Base-by-base conservation (phyloP, 2,113 vertebrate species). In the Saccopteryx leptura region DNA sequence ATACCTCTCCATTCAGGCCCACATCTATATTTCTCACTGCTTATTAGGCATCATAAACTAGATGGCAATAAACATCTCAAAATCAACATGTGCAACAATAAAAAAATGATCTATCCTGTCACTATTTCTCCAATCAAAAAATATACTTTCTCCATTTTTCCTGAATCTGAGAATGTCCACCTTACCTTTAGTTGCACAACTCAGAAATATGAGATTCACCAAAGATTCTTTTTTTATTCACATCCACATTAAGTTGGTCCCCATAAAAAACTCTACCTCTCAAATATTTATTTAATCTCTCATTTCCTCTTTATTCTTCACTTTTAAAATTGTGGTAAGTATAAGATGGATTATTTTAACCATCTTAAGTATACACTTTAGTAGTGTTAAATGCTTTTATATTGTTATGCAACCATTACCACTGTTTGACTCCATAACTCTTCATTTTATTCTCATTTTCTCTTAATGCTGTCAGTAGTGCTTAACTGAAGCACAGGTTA, bases 1-100 rank as follows among this genome's bases (percentile, higher is more conserved):
- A 52, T 58, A 83, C 60, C 91, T 98, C 54, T 95, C 60, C 90
- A 82, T 69, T 94, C 54, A 39, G 96, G 88, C n/a, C 23, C 54
- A 66, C 63, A 33, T 83, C 81, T 86, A 19, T 95, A 96, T 75
- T 88, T 94, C 83, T 91, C 88, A 91, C 82, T 79, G 88, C 52
- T 66, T 95, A 63, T 66, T 93, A 78, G 95, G 91, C 50, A 91
- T 94, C 91, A 80, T 91, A 94, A 96, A 87, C 78, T 89, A 95
- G 86, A 66, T 23, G 54, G n/a, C 88, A 86, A 66, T 24, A 71
- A 74, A 60, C 65, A 75, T 19, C 85, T 93, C 63, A 66, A 91
- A 93, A 87, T 80, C 95, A 93, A 14, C 91, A 68, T 39, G 74
- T 60, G 13, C 56, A 75, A 46, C 86, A 88, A 86, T 88, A 93